phyloP scores from a whole-genome alignment of 2,797 vertebrate genomes.

The Alfaro cultratus region DNA sequence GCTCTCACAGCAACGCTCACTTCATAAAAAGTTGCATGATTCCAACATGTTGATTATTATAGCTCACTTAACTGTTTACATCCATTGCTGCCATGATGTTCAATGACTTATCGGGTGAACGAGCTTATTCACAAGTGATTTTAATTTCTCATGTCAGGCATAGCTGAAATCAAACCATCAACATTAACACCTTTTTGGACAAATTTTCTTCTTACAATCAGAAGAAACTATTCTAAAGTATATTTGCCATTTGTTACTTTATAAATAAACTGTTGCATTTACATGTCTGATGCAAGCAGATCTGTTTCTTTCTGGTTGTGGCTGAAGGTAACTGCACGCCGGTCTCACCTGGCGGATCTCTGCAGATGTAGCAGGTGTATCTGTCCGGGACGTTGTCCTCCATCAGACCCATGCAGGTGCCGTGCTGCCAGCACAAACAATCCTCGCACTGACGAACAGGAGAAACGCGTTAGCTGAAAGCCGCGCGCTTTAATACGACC shows the following conservation, averaged over 20 bases:
- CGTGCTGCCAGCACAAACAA: slow-evolving; percentile 97
- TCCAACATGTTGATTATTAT: too few relatives aligned
- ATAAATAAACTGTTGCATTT: neutral
- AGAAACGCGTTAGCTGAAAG: neutral
- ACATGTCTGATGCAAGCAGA: neutral
- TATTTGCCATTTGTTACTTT: neutral
- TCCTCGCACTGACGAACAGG: slow-evolving; percentile 90
- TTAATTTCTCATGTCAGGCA: neutral
- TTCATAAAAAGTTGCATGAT: too few relatives aligned
- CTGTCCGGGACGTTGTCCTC: slow-evolving; percentile 95
- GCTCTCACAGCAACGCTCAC: too few relatives aligned
- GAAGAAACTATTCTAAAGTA: neutral
- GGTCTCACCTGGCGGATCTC: slow-evolving; percentile 93
- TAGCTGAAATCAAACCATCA: neutral
- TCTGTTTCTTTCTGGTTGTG: neutral
- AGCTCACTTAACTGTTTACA: too few relatives aligned
- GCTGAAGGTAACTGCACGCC: neutral
- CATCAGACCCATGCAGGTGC: slow-evolving; percentile 96
- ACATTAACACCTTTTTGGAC: neutral
- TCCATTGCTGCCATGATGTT: too few relatives aligned
- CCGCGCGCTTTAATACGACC: neutral
- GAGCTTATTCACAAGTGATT: too few relatives aligned
- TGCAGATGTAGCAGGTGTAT: slow-evolving; percentile 95
- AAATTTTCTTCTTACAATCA: neutral
- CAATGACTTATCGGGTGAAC: too few relatives aligned